These are phyloP conservation scores for Cryptoblepharus egeriae DNA, from an alignment of 2,797 vertebrate species.

Conservation along the genomic window DNA sequence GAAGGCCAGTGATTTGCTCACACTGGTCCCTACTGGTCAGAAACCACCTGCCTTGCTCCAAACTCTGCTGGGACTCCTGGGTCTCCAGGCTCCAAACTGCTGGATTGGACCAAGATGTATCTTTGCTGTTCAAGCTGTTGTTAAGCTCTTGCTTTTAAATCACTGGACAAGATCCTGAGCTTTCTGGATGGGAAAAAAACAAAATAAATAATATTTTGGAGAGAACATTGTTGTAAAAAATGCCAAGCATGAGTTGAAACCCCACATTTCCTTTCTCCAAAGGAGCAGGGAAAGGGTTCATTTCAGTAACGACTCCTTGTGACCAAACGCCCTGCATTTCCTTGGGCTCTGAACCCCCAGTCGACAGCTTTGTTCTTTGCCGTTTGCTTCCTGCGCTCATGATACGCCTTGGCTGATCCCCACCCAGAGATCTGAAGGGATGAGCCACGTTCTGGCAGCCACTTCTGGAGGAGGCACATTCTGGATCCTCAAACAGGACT, in stretches of 20 bases:
- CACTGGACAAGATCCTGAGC: background rate
- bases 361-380: conserved; percentile 27
- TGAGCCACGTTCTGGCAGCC: background rate
- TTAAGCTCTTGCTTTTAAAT: background rate
- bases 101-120: background rate
- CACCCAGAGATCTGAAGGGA: background rate
- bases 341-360: background rate
- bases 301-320: background rate
- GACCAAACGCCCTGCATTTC: conserved; percentile 8
- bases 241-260: conserved; percentile 14
- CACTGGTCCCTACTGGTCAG: background rate
- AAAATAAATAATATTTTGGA: background rate
- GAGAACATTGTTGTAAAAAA: background rate
- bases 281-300: background rate
- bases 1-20: background rate
- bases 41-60: no score
- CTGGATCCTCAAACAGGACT: background rate
- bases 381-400: background rate
- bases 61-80: background rate
- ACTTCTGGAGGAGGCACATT: background rate
- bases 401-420: background rate
- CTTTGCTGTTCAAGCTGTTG: background rate
- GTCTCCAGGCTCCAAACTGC: background rate
- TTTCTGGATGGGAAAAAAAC: background rate
- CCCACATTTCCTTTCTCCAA: background rate